Evolutionary conservation across 1,140 invertebrate species (phyloP).

Genomic region (Belonocnema kinseyi): DNA sequence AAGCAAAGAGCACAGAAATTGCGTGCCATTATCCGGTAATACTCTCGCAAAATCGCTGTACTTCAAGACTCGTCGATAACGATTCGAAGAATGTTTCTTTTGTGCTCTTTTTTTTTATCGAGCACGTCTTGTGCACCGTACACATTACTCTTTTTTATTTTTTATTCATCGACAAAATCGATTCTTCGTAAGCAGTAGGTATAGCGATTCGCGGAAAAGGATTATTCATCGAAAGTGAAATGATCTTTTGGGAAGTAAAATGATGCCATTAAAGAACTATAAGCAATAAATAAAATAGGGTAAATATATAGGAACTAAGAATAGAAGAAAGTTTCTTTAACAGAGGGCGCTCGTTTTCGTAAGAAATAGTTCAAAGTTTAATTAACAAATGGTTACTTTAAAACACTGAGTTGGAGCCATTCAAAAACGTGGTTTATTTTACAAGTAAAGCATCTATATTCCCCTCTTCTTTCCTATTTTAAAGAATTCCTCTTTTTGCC

Average conservation of each 20-base stretch:
- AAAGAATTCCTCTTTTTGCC: no score
- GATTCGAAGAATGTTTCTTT: constrained; percentile 64
- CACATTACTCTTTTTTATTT: constrained; percentile 56
- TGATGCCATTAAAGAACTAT: background rate
- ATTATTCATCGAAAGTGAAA: constrained; percentile 22
- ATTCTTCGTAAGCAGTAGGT: constrained; percentile 35
- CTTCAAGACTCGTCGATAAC: constrained; percentile 60
- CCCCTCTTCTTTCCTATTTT: no score
- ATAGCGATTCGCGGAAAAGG: constrained; percentile 13
- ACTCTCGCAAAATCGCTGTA: constrained; percentile 60
- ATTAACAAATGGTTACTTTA: no score
- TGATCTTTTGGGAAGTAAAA: constrained; percentile 7
- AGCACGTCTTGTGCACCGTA: constrained; percentile 11
- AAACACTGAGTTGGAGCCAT: no score
- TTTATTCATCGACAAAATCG: constrained; percentile 48
- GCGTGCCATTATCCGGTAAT: constrained; percentile 74
- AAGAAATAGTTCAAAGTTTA: no score
- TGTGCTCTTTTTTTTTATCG: constrained; percentile 38
- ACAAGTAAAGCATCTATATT: no score
- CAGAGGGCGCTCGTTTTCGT: no score
- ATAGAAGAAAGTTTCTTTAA: no score
- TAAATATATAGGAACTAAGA: no score
- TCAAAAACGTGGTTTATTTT: no score
- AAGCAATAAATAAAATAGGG: background rate
- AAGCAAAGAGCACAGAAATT: constrained; percentile 75